Conservation (phyloP, 2,888 invertebrate genomes). For the Eupeodes luniger region DNA sequence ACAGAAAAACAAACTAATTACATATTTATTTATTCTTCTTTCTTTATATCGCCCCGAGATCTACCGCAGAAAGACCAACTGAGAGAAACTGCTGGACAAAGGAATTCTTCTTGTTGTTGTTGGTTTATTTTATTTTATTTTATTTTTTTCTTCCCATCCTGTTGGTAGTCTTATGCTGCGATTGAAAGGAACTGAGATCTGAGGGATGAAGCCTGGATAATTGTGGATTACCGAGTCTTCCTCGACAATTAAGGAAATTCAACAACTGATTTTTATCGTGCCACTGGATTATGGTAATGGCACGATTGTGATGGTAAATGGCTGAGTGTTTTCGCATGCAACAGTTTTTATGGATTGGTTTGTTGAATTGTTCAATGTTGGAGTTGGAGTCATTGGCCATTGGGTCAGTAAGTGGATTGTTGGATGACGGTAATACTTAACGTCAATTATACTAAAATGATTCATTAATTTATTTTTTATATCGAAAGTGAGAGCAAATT, state of each 20-base stretch:
- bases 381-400: no score
- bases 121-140: background rate
- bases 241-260: slow-evolving; percentile 74
- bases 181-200: slow-evolving; percentile 18
- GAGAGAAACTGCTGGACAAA: slow-evolving; percentile 43
- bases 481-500: background rate
- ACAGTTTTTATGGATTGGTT: slow-evolving; percentile 58
- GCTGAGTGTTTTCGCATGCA: slow-evolving; percentile 51
- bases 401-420: slow-evolving; percentile 38
- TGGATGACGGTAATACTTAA: slow-evolving; percentile 25
- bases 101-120: slow-evolving; percentile 19
- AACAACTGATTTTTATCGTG: slow-evolving; percentile 75
- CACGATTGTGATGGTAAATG: slow-evolving; percentile 24
- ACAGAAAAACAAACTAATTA: slow-evolving; percentile 75
- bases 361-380: slow-evolving; percentile 5
- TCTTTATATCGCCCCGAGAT: slow-evolving; percentile 40
- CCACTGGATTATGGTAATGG: slow-evolving; percentile 76
- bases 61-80: background rate
- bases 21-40: slow-evolving; percentile 66
- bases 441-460: slow-evolving; percentile 1
- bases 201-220: slow-evolving; percentile 63
- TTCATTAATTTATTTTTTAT: background rate
- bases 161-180: slow-evolving; percentile 33
- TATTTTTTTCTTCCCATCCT: background rate
- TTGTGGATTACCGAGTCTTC: slow-evolving; percentile 74